Conservation (phyloP, 2,113 vertebrate species). For the Hippopotamus amphibius region DNA sequence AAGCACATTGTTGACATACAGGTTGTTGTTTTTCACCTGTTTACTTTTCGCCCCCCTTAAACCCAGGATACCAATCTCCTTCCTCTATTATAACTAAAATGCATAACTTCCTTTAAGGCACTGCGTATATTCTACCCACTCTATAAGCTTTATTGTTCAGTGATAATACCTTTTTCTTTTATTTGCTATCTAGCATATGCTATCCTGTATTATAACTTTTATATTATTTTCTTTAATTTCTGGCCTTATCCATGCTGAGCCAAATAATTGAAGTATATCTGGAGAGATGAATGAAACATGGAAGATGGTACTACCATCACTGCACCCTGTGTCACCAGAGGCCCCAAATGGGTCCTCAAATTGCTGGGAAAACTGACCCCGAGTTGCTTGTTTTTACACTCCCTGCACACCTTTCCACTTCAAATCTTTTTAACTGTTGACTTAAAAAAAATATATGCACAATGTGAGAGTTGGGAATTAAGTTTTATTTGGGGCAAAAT, state of each 20-base stretch:
- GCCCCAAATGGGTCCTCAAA: not conserved
- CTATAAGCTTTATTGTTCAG: not conserved
- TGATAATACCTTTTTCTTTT: not conserved
- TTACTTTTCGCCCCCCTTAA: not conserved
- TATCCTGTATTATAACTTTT: not conserved
- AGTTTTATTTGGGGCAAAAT: no score
- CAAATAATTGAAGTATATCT: not conserved
- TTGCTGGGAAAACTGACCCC: not conserved
- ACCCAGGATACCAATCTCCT: not conserved
- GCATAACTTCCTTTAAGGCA: not conserved
- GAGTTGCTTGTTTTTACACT: not conserved
- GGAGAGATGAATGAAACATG: not conserved
- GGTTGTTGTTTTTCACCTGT: not conserved
- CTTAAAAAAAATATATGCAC: no score
- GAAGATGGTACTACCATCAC: not conserved
- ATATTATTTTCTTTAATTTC: not conserved
- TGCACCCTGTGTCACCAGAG: not conserved
- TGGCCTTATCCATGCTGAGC: not conserved
- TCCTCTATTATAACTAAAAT: not conserved
- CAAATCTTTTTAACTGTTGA: not conserved
- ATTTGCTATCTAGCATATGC: not conserved
- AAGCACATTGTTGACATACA: not conserved
- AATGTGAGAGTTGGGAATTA: no score
- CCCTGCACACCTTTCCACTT: not conserved
- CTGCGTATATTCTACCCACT: not conserved